Conservation (phyloP, 2,797 vertebrate species). For the Tympanoctomys barrerae region DNA sequence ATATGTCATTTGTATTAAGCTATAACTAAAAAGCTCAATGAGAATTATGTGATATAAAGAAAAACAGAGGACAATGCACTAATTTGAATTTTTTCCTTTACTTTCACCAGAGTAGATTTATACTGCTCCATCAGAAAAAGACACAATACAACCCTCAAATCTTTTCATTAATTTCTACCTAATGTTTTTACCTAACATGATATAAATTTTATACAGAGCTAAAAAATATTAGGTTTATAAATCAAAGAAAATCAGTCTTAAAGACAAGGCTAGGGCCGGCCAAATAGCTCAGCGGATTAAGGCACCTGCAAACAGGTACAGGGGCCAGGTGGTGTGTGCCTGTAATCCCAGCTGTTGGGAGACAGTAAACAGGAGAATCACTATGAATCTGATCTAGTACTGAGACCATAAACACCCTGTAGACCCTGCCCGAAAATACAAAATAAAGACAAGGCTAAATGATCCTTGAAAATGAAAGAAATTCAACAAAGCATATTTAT, state of each 20-base stretch:
- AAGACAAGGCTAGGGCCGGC: neutral
- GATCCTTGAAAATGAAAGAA: slow-evolving; percentile 60
- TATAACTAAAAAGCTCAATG: slow-evolving; percentile 64
- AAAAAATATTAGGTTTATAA: slow-evolving; percentile 54
- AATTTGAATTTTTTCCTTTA: slow-evolving; percentile 16
- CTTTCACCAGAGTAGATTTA: slow-evolving; percentile 63
- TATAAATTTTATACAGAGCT: slow-evolving; percentile 53
- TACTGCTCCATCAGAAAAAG: slow-evolving; percentile 49
- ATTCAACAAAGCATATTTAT: slow-evolving; percentile 51
- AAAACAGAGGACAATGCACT: slow-evolving; percentile 20
- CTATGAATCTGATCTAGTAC: no score
- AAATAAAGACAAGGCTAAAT: neutral
- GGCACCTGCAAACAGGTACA: no score
- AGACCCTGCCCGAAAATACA: no score
- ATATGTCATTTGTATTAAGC: slow-evolving; percentile 46
- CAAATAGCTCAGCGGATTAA: no score
- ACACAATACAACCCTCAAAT: slow-evolving; percentile 43
- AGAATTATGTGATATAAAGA: slow-evolving; percentile 62
- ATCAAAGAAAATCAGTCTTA: slow-evolving; percentile 61
- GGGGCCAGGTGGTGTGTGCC: no score
- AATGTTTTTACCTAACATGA: slow-evolving; percentile 19
- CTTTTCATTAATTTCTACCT: slow-evolving; percentile 59
- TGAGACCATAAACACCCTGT: no score
- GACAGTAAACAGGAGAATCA: no score
- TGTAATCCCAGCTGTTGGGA: no score